These are phyloP conservation scores for Allolobophora icterica DNA, from an alignment of 2,888 invertebrate genomes.

Conservation along the genomic window DNA sequence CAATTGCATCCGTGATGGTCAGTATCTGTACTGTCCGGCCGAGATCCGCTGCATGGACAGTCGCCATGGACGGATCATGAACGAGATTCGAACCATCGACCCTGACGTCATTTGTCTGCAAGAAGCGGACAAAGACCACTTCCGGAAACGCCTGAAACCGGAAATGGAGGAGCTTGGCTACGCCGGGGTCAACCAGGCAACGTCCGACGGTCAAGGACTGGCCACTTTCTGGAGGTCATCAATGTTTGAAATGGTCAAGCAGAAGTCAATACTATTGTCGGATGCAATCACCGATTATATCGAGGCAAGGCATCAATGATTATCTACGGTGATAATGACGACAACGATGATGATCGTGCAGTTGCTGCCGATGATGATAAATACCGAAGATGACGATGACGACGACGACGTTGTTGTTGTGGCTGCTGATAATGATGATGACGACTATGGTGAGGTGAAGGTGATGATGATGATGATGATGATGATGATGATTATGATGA, in stretches of 20 bases:
- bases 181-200: slow-evolving; percentile 13
- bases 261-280: not conserved
- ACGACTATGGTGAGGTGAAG: too few relatives aligned
- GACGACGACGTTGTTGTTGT: too few relatives aligned
- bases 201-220: slow-evolving; percentile 25
- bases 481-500: too few relatives aligned
- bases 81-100: not conserved
- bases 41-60: slow-evolving; percentile 30
- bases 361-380: not conserved
- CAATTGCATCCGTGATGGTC: slow-evolving; percentile 30
- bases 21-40: slow-evolving; percentile 32
- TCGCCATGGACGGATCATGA: slow-evolving; percentile 30
- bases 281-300: not conserved
- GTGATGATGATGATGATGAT: too few relatives aligned
- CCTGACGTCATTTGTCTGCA: slow-evolving; percentile 33
- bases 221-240: slow-evolving; percentile 34
- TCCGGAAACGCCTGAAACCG: slow-evolving; percentile 1
- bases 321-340: not conserved
- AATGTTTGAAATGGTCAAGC: slow-evolving; percentile 13
- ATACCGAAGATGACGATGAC: too few relatives aligned
- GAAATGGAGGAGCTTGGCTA: not conserved
- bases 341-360: not conserved
- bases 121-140: slow-evolving; percentile 32
- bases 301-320: not conserved
- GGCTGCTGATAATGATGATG: too few relatives aligned